Conservation (phyloP, 23 tunicate genomes). For the Styela plicata region DNA sequence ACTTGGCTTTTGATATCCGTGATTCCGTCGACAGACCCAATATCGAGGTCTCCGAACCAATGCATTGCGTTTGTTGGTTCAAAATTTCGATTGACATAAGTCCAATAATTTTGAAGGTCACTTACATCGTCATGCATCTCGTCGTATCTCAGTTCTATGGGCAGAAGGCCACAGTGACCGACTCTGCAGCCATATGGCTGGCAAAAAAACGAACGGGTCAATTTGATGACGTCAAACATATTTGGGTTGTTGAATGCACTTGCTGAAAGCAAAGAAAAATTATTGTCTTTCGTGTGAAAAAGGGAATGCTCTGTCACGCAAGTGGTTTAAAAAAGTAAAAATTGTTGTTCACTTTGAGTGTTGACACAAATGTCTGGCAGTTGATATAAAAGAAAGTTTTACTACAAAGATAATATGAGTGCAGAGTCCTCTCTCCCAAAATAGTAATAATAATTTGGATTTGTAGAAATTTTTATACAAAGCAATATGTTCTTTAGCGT, state of each 20-base stretch:
- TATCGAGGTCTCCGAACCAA: background rate
- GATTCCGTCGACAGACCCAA: background rate
- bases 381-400: too few species aligned
- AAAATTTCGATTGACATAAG: background rate
- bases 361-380: too few species aligned
- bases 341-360: too few species aligned
- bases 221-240: background rate
- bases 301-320: too few species aligned
- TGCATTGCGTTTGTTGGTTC: background rate
- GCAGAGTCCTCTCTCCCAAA: too few species aligned
- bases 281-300: too few species aligned
- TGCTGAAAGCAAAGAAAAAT: too few species aligned
- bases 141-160: background rate
- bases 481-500: too few species aligned
- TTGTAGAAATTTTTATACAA: too few species aligned
- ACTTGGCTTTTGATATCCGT: background rate
- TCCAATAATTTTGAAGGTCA: background rate
- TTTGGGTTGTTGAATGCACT: background rate
- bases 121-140: background rate
- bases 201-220: background rate
- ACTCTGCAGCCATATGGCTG: background rate
- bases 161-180: background rate
- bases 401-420: too few species aligned
- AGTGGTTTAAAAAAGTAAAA: too few species aligned
- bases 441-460: too few species aligned